Percentiles rank a stretch among this genome's conserved stretches.
Evolutionary conservation across 2,113 vertebrate genomes (phyloP).

Genomic region (Tyto alba): DNA sequence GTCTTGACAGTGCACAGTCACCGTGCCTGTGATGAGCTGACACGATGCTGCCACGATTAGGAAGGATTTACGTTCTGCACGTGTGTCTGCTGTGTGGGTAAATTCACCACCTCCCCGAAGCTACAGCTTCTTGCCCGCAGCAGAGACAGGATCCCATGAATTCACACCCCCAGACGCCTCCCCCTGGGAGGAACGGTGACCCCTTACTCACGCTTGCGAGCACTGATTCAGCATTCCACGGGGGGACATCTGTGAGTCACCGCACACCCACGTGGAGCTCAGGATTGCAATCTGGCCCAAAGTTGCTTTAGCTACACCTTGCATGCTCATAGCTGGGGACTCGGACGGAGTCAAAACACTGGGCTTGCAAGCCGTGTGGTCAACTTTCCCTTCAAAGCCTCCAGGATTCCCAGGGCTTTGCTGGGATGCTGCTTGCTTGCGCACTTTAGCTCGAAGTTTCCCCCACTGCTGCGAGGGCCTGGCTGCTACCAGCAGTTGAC

Average conservation of each 20-base stretch:
- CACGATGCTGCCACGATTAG: background rate
- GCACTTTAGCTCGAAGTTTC: background rate
- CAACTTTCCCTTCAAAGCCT: background rate
- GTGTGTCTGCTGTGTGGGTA: background rate
- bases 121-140: background rate
- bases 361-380: background rate
- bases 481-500: background rate
- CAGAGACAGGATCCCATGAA: background rate
- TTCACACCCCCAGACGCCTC: background rate
- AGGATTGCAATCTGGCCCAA: background rate
- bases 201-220: background rate
- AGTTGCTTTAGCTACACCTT: background rate
- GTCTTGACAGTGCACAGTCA: background rate
- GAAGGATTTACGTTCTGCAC: background rate
- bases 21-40: background rate
- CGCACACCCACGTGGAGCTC: background rate
- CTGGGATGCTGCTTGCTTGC: background rate
- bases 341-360: background rate
- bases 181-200: background rate
- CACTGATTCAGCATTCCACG: conserved; percentile 11
- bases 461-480: background rate
- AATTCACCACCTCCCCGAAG: background rate
- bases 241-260: conserved; percentile 3
- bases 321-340: background rate
- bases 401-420: background rate